Evolutionary conservation across 2,888 invertebrate genomes (phyloP).

Genomic region (Eilema sororculum): DNA sequence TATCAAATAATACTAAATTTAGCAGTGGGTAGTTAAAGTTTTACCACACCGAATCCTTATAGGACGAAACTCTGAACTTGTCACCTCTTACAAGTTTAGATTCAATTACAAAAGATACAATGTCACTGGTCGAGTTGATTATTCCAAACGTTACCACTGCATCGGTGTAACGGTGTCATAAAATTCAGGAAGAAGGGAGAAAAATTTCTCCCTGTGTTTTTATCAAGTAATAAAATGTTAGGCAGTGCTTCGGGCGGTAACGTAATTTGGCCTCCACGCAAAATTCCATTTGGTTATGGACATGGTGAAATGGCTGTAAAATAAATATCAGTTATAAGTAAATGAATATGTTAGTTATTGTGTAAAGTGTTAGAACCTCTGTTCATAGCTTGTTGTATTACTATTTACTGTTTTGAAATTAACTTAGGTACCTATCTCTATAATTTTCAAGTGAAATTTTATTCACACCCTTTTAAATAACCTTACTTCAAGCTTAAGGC

Average conservation of each 20-base stretch:
- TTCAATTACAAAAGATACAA: constrained; percentile 23
- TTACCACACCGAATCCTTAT: no score
- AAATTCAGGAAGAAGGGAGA: constrained; percentile 62
- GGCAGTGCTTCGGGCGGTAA: constrained; percentile 59
- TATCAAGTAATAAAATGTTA: constrained; percentile 74
- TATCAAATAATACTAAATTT: no score
- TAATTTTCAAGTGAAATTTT: not conserved
- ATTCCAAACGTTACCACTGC: constrained; percentile 53
- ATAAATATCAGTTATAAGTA: constrained; percentile 50
- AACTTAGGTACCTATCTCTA: no score
- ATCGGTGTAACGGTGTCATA: constrained; percentile 52
- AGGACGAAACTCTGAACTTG: no score
- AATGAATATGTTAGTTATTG: constrained; percentile 48
- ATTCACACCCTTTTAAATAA: no score
- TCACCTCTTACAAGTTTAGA: constrained; percentile 27
- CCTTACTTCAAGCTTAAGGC: no score
- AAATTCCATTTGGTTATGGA: constrained; percentile 60
- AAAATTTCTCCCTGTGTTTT: constrained; percentile 64
- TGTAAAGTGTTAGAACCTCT: constrained; percentile 19
- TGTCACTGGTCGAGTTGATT: constrained; percentile 37
- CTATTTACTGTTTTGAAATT: not conserved
- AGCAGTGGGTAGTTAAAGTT: no score
- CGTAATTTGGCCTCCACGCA: constrained; percentile 68
- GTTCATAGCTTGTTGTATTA: constrained; percentile 3
- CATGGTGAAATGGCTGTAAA: constrained; percentile 57